Evolutionary conservation across 2,113 vertebrate species (phyloP), one percentile per base, ranked within the genome.

Genomic region (Indri indri): DNA sequence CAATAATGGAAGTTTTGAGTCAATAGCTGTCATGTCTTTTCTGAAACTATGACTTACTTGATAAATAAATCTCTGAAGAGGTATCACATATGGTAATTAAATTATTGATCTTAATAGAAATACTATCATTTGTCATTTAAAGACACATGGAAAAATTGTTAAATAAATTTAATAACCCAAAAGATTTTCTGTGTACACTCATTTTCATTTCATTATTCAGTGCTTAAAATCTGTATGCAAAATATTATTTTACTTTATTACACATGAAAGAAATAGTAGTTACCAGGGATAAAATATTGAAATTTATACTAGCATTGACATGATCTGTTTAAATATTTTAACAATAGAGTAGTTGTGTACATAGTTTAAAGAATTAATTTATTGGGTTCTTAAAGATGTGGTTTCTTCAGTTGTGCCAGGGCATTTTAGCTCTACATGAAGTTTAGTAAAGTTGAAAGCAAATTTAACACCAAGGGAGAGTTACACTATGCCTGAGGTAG

Each of bases 271-370:
- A 42, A 94, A 88, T 37, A 86, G 10, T 32, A 50, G 74, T 88
- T 94, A 54, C 25, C n/a, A 76, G n/a, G 25, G 34, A 79, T 94
- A 22, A 96, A 86, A 30, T 66, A 86, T n/a, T 74, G 88, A 90
- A 45, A 85, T 88, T 95, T 96, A 50, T 65, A 73, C 88, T 66
- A 74, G 30, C 68, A 71, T 74, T 88, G 45, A 40, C 77, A 65
- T 90, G 57, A 76, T 79, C 73, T 80, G 11, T 59, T 92, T 88
- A 92, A 96, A 59, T 84, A 94, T 88, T 95, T 93, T 89, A 95
- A 45, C 40, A 42, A 8, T 77, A 14, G 6, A 89, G 23, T 63
- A 61, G 37, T 47, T 59, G 40, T 57, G 89, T 83, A 45, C 25
- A n/a, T 59, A 90, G 45, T 89, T 91, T 94, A 91, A 94, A 91